A percentile compares a stretch with the other conserved stretches of the same genome.
These are phyloP conservation scores for Platyscelio sp. DNA, from an alignment of 2,888 invertebrate species.

Conservation along the genomic window DNA sequence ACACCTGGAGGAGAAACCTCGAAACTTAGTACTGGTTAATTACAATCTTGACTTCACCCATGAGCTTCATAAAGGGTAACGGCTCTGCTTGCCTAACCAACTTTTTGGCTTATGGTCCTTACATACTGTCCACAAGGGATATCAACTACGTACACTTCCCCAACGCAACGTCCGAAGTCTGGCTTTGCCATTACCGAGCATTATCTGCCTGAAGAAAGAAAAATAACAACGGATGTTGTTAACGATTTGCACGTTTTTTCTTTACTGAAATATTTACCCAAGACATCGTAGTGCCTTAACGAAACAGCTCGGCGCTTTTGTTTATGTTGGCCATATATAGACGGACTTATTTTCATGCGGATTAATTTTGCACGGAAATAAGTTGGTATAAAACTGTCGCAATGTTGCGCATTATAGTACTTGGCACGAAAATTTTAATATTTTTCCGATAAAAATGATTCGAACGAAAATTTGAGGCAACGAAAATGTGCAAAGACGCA, in stretches of 20 bases:
- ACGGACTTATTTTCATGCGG: too few relatives aligned
- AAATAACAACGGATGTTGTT: slow-evolving; percentile 27
- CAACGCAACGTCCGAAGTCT: slow-evolving; percentile 55
- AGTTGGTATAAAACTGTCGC: too few relatives aligned
- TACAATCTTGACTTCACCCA: slow-evolving; percentile 84
- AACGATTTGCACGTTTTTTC: slow-evolving; percentile 14
- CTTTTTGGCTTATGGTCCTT: slow-evolving; percentile 84
- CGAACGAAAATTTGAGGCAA: background rate
- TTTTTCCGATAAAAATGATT: background rate
- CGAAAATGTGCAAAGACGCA: slow-evolving; percentile 71
- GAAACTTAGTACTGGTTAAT: slow-evolving; percentile 84
- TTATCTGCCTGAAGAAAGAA: slow-evolving; percentile 29
- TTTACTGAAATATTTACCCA: slow-evolving; percentile 11
- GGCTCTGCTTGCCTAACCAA: slow-evolving; percentile 78
- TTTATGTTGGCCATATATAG: too few relatives aligned
- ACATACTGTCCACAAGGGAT: slow-evolving; percentile 83
- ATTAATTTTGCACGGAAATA: too few relatives aligned
- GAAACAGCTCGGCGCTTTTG: too few relatives aligned
- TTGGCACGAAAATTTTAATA: too few relatives aligned
- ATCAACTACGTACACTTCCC: slow-evolving; percentile 60
- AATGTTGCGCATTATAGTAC: too few relatives aligned
- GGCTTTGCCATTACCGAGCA: slow-evolving; percentile 51
- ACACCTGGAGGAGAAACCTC: slow-evolving; percentile 78
- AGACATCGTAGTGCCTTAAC: background rate
- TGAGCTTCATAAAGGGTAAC: slow-evolving; percentile 83